Evolutionary conservation across 2,888 invertebrate species (phyloP).

Genomic region (Crossocerus cetratus): DNA sequence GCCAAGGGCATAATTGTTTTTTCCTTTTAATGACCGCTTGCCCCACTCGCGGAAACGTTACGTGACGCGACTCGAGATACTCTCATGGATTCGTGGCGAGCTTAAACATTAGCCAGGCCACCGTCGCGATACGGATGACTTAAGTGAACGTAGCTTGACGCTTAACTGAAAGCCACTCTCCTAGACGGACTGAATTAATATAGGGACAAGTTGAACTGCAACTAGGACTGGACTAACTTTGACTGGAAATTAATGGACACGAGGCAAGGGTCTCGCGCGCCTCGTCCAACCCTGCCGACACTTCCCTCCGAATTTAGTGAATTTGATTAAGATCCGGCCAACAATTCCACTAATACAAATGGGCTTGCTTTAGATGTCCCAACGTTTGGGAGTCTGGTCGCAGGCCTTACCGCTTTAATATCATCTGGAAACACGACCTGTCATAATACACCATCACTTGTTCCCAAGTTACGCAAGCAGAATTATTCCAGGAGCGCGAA

Average conservation of each 20-base stretch:
- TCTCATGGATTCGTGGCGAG: background rate
- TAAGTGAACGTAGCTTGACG: background rate
- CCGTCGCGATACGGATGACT: background rate
- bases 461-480: background rate
- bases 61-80: background rate
- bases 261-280: background rate
- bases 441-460: background rate
- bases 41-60: background rate
- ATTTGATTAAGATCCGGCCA: background rate
- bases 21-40: slow-evolving; percentile 20
- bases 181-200: background rate
- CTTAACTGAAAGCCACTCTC: background rate
- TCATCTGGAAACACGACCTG: too few species aligned
- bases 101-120: too few species aligned
- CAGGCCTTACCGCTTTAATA: too few species aligned
- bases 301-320: background rate
- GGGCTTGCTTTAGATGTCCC: too few species aligned
- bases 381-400: too few species aligned
- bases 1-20: slow-evolving; percentile 4
- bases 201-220: background rate
- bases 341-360: too few species aligned
- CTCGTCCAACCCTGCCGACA: background rate
- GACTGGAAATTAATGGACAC: background rate
- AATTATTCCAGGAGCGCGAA: slow-evolving; percentile 22
- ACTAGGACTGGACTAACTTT: background rate